These are phyloP conservation scores for Brachionus sp. DNA, from an alignment of 1,140 invertebrate species.

Conservation along the genomic window DNA sequence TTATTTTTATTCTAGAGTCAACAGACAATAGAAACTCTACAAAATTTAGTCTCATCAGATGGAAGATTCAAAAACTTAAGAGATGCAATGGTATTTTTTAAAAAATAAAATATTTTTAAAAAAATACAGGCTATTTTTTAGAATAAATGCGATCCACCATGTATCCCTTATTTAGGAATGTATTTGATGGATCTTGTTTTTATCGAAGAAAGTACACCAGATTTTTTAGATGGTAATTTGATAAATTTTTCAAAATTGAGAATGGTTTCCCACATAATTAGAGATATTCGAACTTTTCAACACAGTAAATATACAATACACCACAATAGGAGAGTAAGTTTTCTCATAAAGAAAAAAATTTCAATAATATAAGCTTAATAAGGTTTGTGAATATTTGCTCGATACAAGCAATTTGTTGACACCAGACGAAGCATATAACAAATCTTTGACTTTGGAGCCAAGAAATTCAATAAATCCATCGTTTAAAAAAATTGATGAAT, in stretches of 20 bases:
- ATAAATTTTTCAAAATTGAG: constrained; percentile 93
- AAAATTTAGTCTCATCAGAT: constrained; percentile 79
- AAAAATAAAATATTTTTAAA: constrained; percentile 6
- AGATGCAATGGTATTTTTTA: constrained; percentile 71
- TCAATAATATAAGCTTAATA: not conserved
- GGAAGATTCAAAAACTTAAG: constrained; percentile 80
- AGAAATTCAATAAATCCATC: constrained; percentile 54
- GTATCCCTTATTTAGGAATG: constrained; percentile 85
- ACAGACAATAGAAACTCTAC: constrained; percentile 80
- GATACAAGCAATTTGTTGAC: constrained; percentile 69
- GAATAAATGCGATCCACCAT: constrained; percentile 79
- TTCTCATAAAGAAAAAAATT: not conserved
- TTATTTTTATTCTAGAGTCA: constrained; percentile 67
- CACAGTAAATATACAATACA: constrained; percentile 88
- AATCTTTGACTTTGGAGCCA: constrained; percentile 79
- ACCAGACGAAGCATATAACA: constrained; percentile 77
- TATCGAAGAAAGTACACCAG: constrained; percentile 88
- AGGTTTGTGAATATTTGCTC: constrained; percentile 72
- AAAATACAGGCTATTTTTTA: not conserved
- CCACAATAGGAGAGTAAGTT: constrained; percentile 70
- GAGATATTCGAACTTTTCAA: constrained; percentile 85
- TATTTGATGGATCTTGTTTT: constrained; percentile 88
- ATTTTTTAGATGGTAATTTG: constrained; percentile 82
- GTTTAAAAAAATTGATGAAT: not conserved
- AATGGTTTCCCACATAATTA: constrained; percentile 90